Evolutionary conservation across 2,113 vertebrate species (phyloP), one percentile per base, ranked within the genome.

Genomic region (Gymnogyps californianus): DNA sequence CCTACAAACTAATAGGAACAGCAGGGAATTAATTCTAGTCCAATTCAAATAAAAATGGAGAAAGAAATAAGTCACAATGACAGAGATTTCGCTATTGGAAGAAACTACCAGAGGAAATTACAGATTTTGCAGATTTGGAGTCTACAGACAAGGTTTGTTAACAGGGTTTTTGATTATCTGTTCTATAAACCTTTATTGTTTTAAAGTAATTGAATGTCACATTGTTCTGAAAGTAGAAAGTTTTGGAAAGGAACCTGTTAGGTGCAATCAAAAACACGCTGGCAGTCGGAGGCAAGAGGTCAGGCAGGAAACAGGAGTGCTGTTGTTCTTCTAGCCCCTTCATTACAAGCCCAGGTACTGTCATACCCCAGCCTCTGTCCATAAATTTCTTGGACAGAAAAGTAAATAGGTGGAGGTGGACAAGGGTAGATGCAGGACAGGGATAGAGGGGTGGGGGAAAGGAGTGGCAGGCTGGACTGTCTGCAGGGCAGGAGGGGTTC

Each of bases 51-150:
- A 71, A 81, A 94, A 81, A 84, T 22, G 19, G 34, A 87, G 55
- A 75, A 78, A 93, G 84, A 93, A 89, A 75, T 91, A 94, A 91
- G 64, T 89, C 77, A 89, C 89, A 89, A 14, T 59, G 74, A 64
- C 49, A 83, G 59, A 80, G n/a, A 67, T 84, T 83, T 67, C 91
- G 38, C 61, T 71, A 6, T 64, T 78, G 36, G 47, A 84, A 65
- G 64, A 88, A 94, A 80, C 29, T 78, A 67, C 32, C 7, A 7
- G 64, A 87, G 65, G 55, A 95, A 95, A 84, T 86, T 25, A 36
- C 0, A 4, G 55, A 59, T 78, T 92, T 94, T 71, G n/a, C 55
- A 78, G 72, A 87, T 91, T 55, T 92, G 32, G 31, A 54, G 5
- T 82, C n/a, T 91, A 36, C 46, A 87, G 80, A 61, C 19, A 54